Base-by-base conservation (phyloP, 35 echinoderm and acorn worm genomes). In the Patiria miniata region DNA sequence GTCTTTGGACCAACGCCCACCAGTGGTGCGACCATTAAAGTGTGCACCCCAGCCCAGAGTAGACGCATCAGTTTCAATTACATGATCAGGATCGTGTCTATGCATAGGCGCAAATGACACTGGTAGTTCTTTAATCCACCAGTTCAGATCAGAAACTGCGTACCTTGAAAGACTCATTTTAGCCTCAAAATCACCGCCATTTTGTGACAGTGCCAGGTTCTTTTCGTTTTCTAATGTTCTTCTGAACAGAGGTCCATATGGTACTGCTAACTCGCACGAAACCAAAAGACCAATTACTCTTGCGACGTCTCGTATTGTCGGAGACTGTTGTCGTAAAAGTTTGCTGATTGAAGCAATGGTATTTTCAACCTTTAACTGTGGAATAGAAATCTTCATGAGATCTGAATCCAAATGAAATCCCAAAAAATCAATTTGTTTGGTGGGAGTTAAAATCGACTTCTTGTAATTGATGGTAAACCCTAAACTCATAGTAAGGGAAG, bases 401-500 rank as follows among this genome's bases (percentile, higher is more conserved):
- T 61, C 81, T 29, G 91, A 93, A 51, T 83, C 53, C 51, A 93
- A 39, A 39, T 39, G 50, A 83, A 93, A 93, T 40, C 91, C 86
- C 28, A 77, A 1, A 68, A 84, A 83, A 19, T 14, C 39, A 2
- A 93, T 53, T 10, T 50, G 29, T 38, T 83, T 39, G 8, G 38
- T 56, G 16, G 91, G 86, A 17, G 23, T 40, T 12, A 85, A 50
- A 33, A 82, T 80, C 2, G 86, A 88, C 81, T 93, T 93, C 2
- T 38, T 44, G 29, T 76, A 5, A 87, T 93, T 51, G 59, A 83
- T n/a, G 23, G 77, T 55, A 93, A 93, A 93, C 30, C 91, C 85
- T 8, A 88, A 40, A 80, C 33, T n/a, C 0, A 17, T 14, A n/a
- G 53, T 57, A 3, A 57, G 53, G n/a, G n/a, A 17, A 3, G 53